Evolutionary conservation across 2,113 vertebrate species (phyloP).

Genomic region (Dipodomys spectabilis): DNA sequence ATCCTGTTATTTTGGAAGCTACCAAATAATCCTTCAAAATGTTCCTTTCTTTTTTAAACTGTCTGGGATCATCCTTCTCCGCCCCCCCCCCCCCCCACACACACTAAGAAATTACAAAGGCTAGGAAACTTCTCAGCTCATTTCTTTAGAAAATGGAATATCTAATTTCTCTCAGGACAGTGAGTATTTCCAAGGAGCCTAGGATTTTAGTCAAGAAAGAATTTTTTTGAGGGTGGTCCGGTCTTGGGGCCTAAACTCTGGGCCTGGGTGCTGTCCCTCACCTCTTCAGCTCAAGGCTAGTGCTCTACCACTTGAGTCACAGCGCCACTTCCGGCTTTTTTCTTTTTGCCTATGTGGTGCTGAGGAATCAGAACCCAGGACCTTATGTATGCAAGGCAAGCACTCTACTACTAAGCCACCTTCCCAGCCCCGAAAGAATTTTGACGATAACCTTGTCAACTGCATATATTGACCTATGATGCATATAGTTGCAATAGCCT

Average conservation of each 20-base stretch:
- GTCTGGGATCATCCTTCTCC: background rate
- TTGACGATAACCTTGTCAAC: background rate
- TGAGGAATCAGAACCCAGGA: too few relatives aligned
- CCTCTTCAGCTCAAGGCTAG: too few relatives aligned
- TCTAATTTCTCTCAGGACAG: background rate
- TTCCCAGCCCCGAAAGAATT: background rate
- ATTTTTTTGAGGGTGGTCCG: too few relatives aligned
- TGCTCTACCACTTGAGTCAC: too few relatives aligned
- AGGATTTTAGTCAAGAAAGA: background rate
- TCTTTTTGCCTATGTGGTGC: too few relatives aligned
- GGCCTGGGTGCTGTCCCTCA: too few relatives aligned
- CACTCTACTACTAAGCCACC: too few relatives aligned
- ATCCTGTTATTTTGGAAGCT: constrained; percentile 2
- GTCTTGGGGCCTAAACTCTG: too few relatives aligned
- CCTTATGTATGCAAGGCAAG: too few relatives aligned
- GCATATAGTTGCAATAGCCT: background rate
- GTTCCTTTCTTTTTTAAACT: background rate
- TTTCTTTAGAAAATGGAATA: background rate
- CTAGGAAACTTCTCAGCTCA: background rate
- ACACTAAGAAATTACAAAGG: background rate
- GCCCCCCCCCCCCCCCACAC: too few relatives aligned
- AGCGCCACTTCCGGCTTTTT: too few relatives aligned
- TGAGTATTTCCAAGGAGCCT: background rate
- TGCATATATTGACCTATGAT: background rate
- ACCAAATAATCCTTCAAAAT: background rate